Evolutionary conservation across 2,113 vertebrate species (phyloP).

Genomic region (Nibea albiflora): DNA sequence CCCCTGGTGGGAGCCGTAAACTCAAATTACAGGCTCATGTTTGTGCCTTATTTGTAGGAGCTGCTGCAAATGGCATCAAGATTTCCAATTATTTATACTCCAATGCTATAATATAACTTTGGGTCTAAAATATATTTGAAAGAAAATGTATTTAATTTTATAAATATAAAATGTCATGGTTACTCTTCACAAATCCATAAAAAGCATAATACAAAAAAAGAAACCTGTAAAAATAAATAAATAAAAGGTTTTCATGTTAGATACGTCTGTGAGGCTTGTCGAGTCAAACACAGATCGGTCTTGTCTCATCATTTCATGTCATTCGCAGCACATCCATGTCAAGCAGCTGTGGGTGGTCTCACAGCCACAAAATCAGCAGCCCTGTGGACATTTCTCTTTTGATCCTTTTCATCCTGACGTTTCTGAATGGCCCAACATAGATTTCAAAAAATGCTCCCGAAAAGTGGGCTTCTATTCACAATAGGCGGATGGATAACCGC

Average conservation of each 20-base stretch:
- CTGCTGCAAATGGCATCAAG: background rate
- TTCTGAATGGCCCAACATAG: slow-evolving; percentile 66
- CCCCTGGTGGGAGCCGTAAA: slow-evolving; percentile 77
- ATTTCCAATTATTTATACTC: background rate
- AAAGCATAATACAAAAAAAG: background rate
- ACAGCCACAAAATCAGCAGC: slow-evolving; percentile 38
- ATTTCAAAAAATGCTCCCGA: slow-evolving; percentile 57
- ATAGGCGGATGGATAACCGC: slow-evolving; percentile 45
- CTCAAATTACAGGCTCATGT: slow-evolving; percentile 12
- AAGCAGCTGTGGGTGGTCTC: slow-evolving; percentile 68
- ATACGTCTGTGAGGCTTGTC: slow-evolving; percentile 4
- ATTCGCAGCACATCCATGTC: slow-evolving; percentile 26
- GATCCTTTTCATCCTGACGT: slow-evolving; percentile 64
- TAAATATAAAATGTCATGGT: background rate
- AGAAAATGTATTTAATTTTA: background rate
- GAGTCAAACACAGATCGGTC: slow-evolving; percentile 44
- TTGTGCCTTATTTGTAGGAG: slow-evolving; percentile 29
- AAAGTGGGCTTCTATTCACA: slow-evolving; percentile 57
- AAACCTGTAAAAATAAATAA: background rate
- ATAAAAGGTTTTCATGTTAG: background rate
- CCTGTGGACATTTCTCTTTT: slow-evolving; percentile 62
- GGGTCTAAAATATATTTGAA: background rate
- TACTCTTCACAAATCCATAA: background rate
- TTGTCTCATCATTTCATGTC: slow-evolving; percentile 52
- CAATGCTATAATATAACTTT: background rate